Base-by-base conservation (phyloP, 2,113 vertebrate species). In the Pionites leucogaster region DNA sequence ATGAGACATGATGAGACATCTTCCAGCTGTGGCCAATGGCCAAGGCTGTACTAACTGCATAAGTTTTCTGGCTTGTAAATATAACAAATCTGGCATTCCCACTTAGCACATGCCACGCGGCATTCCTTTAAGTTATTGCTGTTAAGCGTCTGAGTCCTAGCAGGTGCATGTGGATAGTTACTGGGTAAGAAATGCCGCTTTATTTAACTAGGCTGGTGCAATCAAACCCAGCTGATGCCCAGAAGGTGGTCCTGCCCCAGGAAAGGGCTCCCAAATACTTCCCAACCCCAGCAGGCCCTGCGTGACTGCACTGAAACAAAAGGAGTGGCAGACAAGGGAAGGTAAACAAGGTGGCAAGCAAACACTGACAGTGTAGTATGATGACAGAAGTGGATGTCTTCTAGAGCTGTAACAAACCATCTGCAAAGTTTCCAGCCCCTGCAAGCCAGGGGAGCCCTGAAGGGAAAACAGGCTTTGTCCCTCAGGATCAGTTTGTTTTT, bases 1-100 rank as follows among this genome's bases (percentile, higher is more conserved):
- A 0, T 6, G 67, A 83, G 59, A 55, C 22, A 39, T 28, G 22
- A 84, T 82, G n/a, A 86, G 81, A 82, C 93, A 96, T 96, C 97
- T 97, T 97, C 80, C 28, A 13, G 42, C 7, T 5, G 41, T 92
- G 93, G 90, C 93, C 88, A 67, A 57, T 52, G 69, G 96, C 96
- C 97, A 96, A 92, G 53, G 84, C 84, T 24, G 76, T 76, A 53
- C 31, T 80, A 93, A 92, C 28, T 62, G 75, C 46, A 17, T 28
- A 65, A 88, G 67, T 6, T 5, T 6, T 69, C 67, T 65, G 95
- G 78, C 70, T 62, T 55, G 84, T 80, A 80, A 76, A 86, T 33
- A 28, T 16, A 82, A 55, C 23, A 18, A 78, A n/a, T 41, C 82
- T 94, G 89, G 75, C 23, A 5, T 72, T 55, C 78, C 90, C 28